Base-by-base conservation (phyloP, 2,797 vertebrate genomes). In the Vireo griseus region DNA sequence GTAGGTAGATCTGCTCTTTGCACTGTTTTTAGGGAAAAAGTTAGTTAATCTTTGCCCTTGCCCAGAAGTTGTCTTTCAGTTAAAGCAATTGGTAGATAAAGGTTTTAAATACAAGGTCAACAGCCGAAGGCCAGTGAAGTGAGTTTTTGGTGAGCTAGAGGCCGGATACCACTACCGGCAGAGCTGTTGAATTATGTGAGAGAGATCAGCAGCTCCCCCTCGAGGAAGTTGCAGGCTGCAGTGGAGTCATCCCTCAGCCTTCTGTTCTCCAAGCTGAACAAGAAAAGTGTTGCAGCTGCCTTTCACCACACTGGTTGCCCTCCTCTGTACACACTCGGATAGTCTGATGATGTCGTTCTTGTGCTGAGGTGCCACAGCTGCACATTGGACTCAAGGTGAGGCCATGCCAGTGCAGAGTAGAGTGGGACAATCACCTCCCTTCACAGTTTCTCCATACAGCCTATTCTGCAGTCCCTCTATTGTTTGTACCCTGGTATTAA, bases 291-390 rank as follows among this genome's bases (percentile, higher is more conserved):
- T 25, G 7, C 39, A 51, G 16, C 26, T 33, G 10, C 50, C 22
- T 57, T 51, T 83, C 48, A n/a, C 8, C 5, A 4, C 0, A 0
- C 15, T 67, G 16, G 13, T 28, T 9, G 6, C 13, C 25, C 18
- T n/a, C 37, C 13, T 86, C 14, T 66, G 40, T 19, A 18, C 16
- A 9, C 9, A 10, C 7, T 84, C 2, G 7, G 15, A 7, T 26
- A 26, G 26, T 44, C 8, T 63, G 24, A 42, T 29, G 21, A 33
- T 35, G 21, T 35, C 24, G 9, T 54, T n/a, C 22, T 28, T 65
- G 40, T 29, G 58, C 16, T 55, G 63, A 45, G 13, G 11, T 17
- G 4, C 47, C 52, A 29, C 8, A 55, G 20, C 25, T 26, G n/a
- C 63, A 16, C 8, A 15, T 4, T 51, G n/a, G 33, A n/a, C 19